Evolutionary conservation across 2,797 vertebrate species (phyloP), one percentile per base, ranked within the genome.

Genomic region (Columba guinea): DNA sequence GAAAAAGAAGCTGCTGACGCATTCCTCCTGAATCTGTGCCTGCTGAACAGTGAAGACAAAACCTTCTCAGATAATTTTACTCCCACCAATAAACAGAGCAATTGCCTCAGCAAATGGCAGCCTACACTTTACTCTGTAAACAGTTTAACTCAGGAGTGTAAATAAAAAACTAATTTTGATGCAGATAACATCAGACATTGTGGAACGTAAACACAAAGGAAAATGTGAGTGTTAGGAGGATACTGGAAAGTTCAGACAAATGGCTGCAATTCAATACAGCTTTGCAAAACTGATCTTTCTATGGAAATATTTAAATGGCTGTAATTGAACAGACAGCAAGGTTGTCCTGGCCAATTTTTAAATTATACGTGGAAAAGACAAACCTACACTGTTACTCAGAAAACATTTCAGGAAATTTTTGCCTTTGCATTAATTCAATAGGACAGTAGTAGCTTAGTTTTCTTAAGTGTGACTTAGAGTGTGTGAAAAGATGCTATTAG

Each of bases 111-210:
- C 49, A 89, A 92, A 52, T 0, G 2, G 62, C 26, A 55, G 20
- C 14, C 56, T 24, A 13, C 2, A 11, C 76, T 89, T 84, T 73
- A 20, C 12, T 52, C 44, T 93, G 58, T 63, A 83, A 90, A 62
- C 27, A 56, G 44, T 78, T 93, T 73, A 93, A 65, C 68, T 85
- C 55, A 83, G 30, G 59, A 87, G 65, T 65, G 53, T 94, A 93
- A 93, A 91, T 74, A 75, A 63, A 89, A 92, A 71, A 35, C 15
- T 58, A 0, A 7, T 78, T 94, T 88, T 58, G 65, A 34, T 88
- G n/a, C 37, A 82, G 83, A 68, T 81, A 81, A 21, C 52, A 79
- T 81, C 58, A 83, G n/a, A 48, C 46, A 18, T 65, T 89, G 53
- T 59, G 20, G 22, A 79, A 82, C 60, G 21, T 74, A 52, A 77